Evolutionary conservation across 2,888 invertebrate species (phyloP), one percentile per base, ranked within the genome.

Genomic region (Osmoderma eremita): DNA sequence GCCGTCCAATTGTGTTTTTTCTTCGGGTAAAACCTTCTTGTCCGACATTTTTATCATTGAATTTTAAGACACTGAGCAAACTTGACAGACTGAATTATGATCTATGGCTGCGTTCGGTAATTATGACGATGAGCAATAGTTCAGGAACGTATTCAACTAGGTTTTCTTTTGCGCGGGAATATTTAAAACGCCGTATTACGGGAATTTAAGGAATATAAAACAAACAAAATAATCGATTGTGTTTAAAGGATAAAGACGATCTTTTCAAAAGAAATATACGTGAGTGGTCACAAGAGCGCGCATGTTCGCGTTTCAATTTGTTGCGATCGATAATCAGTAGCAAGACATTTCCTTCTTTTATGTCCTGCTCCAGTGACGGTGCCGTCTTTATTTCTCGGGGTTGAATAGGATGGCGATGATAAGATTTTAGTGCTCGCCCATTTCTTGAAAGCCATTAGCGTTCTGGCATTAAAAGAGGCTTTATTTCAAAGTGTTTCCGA

Each of bases 1-100:
- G 74, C 84, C 84, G 72, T 83, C 83, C 72, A 83, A 80, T 77
- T 83, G 81, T 72, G 79, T 78, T 74, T 83, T 82, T 76, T 81
- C 82, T 74, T 84, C 82, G 73, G 81, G 77, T 74, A 81, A 77
- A 74, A 81, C 79, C 75, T 79, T 83, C 77, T 83, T 83, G 74
- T 83, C 83, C 77, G 83, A 83, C 83, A 82, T 83, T 78, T 66
- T 66, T 48, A 17, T 45, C 30, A 39, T 3, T 30, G 15, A 61
- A 61, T 30, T 61, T 45, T 30, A 41, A 45, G 58, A 61, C 58
- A 61, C 58, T 61, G n/a, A 15, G 6, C 30, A 4, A 30, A 30
- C 30, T 30, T 6, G 8, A 6, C 24, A 24, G 10, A 30, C 6
- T 30, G 2, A 30, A n/a, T n/a, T n/a, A n/a, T n/a, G n/a, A n/a